These are phyloP conservation scores for Prionailurus bengalensis DNA, from an alignment of 2,113 vertebrate genomes.

Conservation along the genomic window DNA sequence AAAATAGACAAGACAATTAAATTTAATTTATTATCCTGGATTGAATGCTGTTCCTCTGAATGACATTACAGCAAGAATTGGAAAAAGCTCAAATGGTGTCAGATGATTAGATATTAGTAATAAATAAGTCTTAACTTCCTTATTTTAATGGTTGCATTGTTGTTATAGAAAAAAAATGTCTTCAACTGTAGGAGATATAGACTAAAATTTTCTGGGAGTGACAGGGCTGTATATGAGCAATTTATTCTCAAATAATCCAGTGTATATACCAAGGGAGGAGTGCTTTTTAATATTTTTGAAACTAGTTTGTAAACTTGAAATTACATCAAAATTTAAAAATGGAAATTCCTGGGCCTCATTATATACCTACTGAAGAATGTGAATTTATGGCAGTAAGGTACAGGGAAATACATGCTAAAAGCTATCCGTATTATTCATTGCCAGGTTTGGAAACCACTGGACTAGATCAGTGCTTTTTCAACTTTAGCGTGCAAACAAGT, in stretches of 20 bases:
- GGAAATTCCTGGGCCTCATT: not conserved
- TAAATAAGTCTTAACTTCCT: not conserved
- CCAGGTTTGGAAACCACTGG: not conserved
- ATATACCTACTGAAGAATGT: not conserved
- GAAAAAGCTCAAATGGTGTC: not conserved
- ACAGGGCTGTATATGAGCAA: not conserved
- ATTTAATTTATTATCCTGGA: not conserved
- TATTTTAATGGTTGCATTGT: not conserved
- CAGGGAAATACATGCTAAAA: not conserved
- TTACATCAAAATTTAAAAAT: not conserved
- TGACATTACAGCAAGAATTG: not conserved
- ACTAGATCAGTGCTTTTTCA: not conserved
- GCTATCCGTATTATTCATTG: not conserved
- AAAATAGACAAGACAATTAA: not conserved
- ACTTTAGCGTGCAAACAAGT: not conserved
- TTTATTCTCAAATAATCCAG: not conserved
- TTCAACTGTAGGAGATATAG: not conserved
- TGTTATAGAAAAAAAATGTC: not conserved
- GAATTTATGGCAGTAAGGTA: not conserved
- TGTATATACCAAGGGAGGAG: not conserved
- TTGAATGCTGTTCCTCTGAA: not conserved
- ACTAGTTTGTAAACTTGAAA: not conserved
- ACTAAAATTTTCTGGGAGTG: not conserved
- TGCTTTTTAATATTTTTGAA: not conserved
- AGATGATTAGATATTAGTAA: not conserved